These are phyloP conservation scores for Streptopelia turtur DNA, from an alignment of 2,797 vertebrate species.

Conservation along the genomic window DNA sequence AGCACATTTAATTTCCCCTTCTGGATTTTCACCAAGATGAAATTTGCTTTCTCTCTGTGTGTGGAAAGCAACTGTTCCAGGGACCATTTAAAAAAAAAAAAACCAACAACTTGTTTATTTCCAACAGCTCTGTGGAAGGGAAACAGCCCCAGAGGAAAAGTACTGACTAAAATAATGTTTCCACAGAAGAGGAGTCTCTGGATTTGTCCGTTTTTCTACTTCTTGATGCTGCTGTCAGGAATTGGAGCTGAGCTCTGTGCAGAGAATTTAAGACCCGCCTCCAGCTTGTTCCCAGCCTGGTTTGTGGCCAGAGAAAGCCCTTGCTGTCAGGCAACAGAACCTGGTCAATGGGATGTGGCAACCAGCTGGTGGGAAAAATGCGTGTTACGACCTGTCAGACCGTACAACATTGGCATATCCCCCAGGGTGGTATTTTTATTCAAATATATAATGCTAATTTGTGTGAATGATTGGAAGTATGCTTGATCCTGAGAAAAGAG, in stretches of 20 bases:
- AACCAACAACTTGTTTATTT: neutral
- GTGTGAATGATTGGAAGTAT: accelerated
- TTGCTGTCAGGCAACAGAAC: neutral
- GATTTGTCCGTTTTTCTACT: neutral
- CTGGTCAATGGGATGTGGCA: neutral
- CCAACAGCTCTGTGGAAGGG: neutral
- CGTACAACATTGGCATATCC: accelerated
- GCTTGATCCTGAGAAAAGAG: neutral
- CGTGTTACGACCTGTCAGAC: accelerated
- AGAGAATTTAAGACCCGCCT: neutral
- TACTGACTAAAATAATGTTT: accelerated
- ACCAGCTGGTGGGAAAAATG: neutral
- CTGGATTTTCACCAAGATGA: slow-evolving; percentile 5
- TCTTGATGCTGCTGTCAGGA: neutral
- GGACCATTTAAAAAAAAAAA: neutral
- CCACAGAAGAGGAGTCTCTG: neutral
- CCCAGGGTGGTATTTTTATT: neutral
- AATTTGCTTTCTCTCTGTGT: neutral
- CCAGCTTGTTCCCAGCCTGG: accelerated
- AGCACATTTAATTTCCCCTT: neutral
- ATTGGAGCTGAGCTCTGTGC: neutral
- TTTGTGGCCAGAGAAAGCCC: neutral
- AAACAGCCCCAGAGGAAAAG: neutral
- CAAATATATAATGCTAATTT: neutral
- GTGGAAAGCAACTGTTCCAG: neutral